Evolutionary conservation across 2,888 invertebrate species (phyloP), one percentile per base, ranked within the genome.

Genomic region (Listrodromus nycthemerus): DNA sequence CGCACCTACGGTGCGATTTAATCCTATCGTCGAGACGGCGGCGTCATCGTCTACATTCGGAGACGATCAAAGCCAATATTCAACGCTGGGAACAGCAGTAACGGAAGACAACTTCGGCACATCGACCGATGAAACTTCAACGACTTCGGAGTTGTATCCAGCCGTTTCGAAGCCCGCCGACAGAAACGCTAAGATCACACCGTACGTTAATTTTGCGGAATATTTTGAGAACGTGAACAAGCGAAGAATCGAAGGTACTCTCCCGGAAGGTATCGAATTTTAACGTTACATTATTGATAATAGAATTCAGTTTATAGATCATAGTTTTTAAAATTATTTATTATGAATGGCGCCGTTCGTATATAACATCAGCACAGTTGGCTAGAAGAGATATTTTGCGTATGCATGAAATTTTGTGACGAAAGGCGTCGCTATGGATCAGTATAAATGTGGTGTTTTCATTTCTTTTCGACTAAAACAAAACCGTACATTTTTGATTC

Each of bases 191-290:
- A 95, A 95, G 90, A 96, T 98, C 2, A 95, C 95, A 75, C 95
- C 97, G 0, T 98, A 98, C 91, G 97, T 98, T 0, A 97, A 97
- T 92, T 98, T 98, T 92, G 94, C 96, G 0, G 96, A 96, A 89
- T 98, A 96, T 94, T 97, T 96, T 88, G 95, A 95, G 82, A 96
- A 96, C 90, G 95, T 97, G 0, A 96, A 96, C 52, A 95, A 95
- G 85, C 96, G 96, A 2, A 94, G 95, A 85, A 94, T 94, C 84
- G 95, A 95, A 89, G 96, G 96, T 0, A 95, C 95, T 0, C 90
- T 97, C 80, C 96, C 97, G 1, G 94, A 94, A 85, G 95, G 95
- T 90, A 95, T 96, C 88, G 93, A 94, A 80, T 94, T 94, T 91
- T 89, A 87, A 86, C 66, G 41, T 50, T 52, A 50, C n/a, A 67